Percentiles rank a stretch among this genome's conserved stretches.
These are phyloP conservation scores for Leucoraja erinaceus DNA, from an alignment of 2,113 vertebrate genomes.

Conservation along the genomic window DNA sequence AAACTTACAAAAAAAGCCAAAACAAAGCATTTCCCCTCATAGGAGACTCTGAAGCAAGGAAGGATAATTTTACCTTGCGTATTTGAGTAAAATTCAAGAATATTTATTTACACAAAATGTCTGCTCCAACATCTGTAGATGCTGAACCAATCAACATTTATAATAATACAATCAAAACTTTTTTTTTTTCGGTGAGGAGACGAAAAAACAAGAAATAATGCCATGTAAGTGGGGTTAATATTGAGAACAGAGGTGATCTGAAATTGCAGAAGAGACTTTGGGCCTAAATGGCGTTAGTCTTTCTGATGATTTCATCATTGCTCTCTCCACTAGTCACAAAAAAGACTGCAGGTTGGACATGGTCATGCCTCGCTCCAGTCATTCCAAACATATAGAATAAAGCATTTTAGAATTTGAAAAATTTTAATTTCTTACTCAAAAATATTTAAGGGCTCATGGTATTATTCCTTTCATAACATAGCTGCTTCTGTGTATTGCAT, in stretches of 20 bases:
- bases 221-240: no score
- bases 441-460: neutral
- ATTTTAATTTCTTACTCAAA: neutral
- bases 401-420: neutral
- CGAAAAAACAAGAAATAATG: no score
- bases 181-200: no score
- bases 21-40: neutral
- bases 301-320: neutral
- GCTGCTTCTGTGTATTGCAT: neutral
- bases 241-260: neutral
- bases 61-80: neutral
- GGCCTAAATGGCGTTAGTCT: neutral
- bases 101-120: neutral
- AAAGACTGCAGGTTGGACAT: neutral
- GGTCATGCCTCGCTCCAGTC: neutral
- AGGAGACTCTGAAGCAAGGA: neutral
- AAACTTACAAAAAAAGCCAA: neutral
- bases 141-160: no score
- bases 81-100: neutral
- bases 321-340: neutral
- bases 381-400: neutral
- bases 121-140: no score
- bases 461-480: neutral
- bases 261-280: neutral
- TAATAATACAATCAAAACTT: no score